Base-by-base conservation (phyloP, 2,888 invertebrate genomes). In the Thyatira batis region DNA sequence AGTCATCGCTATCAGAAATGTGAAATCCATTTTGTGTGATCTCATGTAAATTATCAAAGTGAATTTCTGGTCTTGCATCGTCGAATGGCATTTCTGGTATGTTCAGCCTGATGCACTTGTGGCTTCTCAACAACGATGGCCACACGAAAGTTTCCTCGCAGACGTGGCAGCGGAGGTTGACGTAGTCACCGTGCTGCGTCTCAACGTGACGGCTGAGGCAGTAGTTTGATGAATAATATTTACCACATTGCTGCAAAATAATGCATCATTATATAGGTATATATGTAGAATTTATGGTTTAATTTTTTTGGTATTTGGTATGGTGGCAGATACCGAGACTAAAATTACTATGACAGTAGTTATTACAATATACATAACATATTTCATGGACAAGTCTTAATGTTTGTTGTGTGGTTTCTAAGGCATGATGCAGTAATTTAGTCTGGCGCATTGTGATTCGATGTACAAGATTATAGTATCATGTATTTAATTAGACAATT, bases 121-220 rank as follows among this genome's bases (percentile, higher is more conserved):
- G 90, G 0, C 73, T 65, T 17, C 64, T 51, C 0, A 90, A 75
- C 0, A 88, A 59, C 0, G 87, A 85, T 0, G 85, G 86, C 86
- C 87, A 89, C 0, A 79, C 80, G 25, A 91, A 91, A 0, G 71
- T 79, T 52, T 89, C 89, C 39, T 88, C 89, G 9, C 90, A 91
- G 0, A 78, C 71, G 3, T 76, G 69, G 56, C 90, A 90, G 5
- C 71, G 73, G 0, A 86, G 67, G 9, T 63, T 72, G 0, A 80
- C 73, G 3, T 67, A 74, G 33, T 77, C 67, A 0, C 55, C 52
- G 49, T 90, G 89, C 13, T 76, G 69, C 0, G 69, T 74, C 1
- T 72, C 61, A 3, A 86, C 78, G 55, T 91, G 91, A 0, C 91
- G 80, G 8, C 69, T 84, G 0, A 91, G 61, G 25, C 81, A 74